Percentiles rank a stretch among this genome's conserved stretches.
These are phyloP conservation scores for Julus scandinavius DNA, from an alignment of 2,888 invertebrate genomes.

Conservation along the genomic window DNA sequence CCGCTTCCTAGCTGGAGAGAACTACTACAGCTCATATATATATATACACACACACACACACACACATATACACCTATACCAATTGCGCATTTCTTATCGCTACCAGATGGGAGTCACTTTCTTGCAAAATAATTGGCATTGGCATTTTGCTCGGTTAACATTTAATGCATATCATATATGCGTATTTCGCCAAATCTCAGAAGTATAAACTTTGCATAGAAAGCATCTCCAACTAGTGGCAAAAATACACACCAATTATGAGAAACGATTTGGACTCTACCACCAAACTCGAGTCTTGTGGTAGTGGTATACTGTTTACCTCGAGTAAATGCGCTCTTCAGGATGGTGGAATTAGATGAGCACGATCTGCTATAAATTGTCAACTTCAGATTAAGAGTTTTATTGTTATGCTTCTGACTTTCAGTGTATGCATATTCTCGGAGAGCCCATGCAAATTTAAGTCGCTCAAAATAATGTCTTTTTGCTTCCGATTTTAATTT, in stretches of 20 bases:
- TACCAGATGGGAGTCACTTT: neutral
- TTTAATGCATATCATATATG: conserved; percentile 38
- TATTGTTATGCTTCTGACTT: neutral
- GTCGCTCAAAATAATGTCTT: neutral
- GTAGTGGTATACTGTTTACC: conserved; percentile 23
- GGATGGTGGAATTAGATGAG: neutral
- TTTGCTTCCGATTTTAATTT: conserved; percentile 7
- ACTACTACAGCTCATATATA: conserved; percentile 28
- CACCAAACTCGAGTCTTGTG: neutral
- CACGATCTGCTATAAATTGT: neutral
- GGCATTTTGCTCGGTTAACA: neutral
- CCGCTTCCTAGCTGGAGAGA: neutral
- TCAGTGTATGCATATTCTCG: neutral
- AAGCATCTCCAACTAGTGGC: neutral
- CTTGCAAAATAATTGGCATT: neutral
- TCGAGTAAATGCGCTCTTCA: neutral
- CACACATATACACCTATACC: neutral
- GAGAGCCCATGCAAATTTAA: neutral
- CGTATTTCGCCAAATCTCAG: neutral
- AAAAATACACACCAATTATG: conserved; percentile 19
- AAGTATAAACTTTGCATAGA: neutral
- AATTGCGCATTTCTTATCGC: conserved; percentile 7
- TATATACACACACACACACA: neutral
- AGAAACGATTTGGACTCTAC: neutral
- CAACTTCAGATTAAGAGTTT: conserved; percentile 27